A percentile compares a stretch with the other conserved stretches of the same genome.
Evolutionary conservation across 2,113 vertebrate species (phyloP).

Genomic region (Hymenochirus boettgeri): DNA sequence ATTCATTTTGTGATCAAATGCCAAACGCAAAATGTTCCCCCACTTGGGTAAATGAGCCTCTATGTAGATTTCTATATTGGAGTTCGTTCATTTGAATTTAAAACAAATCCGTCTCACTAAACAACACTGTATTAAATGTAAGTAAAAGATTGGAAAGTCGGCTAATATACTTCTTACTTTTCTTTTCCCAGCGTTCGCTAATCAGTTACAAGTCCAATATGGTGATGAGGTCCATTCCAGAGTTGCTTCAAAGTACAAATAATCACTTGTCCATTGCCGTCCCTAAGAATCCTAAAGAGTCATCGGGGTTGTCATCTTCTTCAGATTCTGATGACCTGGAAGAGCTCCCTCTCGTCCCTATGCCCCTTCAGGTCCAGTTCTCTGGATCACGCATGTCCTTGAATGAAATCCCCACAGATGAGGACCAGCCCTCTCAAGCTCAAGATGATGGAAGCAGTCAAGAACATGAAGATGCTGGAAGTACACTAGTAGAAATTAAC

Average conservation of each 20-base stretch:
- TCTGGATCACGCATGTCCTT: conserved; percentile 87
- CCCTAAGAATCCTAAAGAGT: conserved; percentile 79
- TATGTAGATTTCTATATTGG: no score
- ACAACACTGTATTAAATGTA: no score
- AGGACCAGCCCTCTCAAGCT: conserved; percentile 58
- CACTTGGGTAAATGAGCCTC: no score
- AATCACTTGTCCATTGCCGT: conserved; percentile 87
- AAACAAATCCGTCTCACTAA: no score
- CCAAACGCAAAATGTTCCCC: no score
- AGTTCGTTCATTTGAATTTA: no score
- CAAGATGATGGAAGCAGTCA: conserved; percentile 44
- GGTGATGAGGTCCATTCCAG: conserved; percentile 88
- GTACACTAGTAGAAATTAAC: conserved; percentile 29
- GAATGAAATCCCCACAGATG: conserved; percentile 81
- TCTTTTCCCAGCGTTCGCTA: conserved; percentile 74
- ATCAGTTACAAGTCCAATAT: conserved; percentile 97
- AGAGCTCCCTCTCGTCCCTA: conserved; percentile 88
- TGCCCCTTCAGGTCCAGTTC: conserved; percentile 87
- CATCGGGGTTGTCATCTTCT: conserved; percentile 81
- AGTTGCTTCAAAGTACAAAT: conserved; percentile 82
- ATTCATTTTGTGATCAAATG: no score
- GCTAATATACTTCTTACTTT: neutral
- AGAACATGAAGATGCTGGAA: conserved; percentile 47
- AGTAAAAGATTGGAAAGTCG: no score
- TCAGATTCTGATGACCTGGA: conserved; percentile 92